Evolutionary conservation across 2,797 vertebrate genomes (phyloP).

Genomic region (Hapalemur alaotrensis): DNA sequence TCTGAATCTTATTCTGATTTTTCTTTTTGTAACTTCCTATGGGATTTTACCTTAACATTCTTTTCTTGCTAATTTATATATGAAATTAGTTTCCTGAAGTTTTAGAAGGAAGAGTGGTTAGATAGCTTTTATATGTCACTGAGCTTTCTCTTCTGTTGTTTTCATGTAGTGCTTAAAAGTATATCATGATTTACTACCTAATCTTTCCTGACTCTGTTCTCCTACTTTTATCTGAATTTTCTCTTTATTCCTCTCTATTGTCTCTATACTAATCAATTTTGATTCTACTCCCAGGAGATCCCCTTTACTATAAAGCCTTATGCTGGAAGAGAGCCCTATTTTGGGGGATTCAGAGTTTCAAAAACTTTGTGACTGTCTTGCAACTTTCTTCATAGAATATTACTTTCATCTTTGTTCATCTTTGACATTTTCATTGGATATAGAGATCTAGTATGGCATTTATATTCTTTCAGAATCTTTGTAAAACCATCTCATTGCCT

Average conservation of each 20-base stretch:
- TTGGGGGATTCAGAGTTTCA: not conserved
- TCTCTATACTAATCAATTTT: not conserved
- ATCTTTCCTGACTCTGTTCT: not conserved
- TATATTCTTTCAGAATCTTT: not conserved
- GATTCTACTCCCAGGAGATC: not conserved
- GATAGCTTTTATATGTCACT: not conserved
- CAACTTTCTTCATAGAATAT: not conserved
- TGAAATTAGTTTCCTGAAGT: not conserved
- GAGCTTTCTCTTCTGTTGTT: not conserved
- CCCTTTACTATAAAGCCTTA: not conserved
- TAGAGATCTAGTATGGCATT: not conserved
- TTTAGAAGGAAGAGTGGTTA: not conserved
- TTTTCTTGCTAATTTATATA: not conserved
- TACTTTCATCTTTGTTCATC: not conserved
- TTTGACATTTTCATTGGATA: not conserved
- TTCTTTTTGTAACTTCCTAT: not conserved
- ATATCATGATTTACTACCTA: not conserved
- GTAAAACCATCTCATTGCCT: not conserved
- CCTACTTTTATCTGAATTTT: not conserved
- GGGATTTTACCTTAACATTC: not conserved
- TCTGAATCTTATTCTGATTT: not conserved
- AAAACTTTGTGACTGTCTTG: not conserved
- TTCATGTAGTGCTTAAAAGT: not conserved
- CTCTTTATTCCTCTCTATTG: not conserved
- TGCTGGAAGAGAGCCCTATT: not conserved